Conservation (phyloP, 1,140 invertebrate genomes). For the Drosophila mayri region DNA sequence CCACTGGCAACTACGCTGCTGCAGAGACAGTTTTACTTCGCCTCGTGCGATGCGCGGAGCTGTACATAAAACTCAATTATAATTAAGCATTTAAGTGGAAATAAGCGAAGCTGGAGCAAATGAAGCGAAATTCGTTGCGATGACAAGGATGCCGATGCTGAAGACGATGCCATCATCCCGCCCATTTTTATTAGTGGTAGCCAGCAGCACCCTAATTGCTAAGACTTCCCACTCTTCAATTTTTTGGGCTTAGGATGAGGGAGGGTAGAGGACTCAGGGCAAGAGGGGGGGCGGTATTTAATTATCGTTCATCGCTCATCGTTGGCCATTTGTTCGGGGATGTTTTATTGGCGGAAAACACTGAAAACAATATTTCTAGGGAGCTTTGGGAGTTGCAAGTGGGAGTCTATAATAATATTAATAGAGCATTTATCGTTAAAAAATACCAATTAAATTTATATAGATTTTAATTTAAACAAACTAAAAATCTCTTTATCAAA, state of each 20-base stretch:
- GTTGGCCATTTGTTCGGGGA: conserved; percentile 28
- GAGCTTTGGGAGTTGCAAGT: background rate
- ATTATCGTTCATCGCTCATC: conserved; percentile 70
- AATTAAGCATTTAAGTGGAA: conserved; percentile 83
- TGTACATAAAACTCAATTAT: conserved; percentile 78
- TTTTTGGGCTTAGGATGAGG: conserved; percentile 24
- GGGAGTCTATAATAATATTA: background rate
- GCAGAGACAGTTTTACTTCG: conserved; percentile 57
- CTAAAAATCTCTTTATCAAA: too few relatives aligned
- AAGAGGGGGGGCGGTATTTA: conserved; percentile 51
- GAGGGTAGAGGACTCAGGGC: conserved; percentile 12
- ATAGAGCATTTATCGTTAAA: background rate
- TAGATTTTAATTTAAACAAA: too few relatives aligned
- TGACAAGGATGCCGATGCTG: conserved; percentile 21
- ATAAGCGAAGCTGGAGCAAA: conserved; percentile 65
- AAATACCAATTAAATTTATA: background rate
- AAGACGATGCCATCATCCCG: conserved; percentile 14
- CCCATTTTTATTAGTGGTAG: conserved; percentile 66
- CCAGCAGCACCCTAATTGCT: conserved; percentile 70
- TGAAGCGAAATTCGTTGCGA: conserved; percentile 58
- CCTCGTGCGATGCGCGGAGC: conserved; percentile 10
- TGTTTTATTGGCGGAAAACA: conserved; percentile 25
- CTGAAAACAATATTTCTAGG: background rate
- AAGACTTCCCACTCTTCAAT: conserved; percentile 57
- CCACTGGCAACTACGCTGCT: conserved; percentile 14